Percentiles rank a stretch among this genome's conserved stretches.
These are phyloP conservation scores for Bruchidius siliquastri DNA, from an alignment of 2,888 invertebrate genomes.

Conservation along the genomic window DNA sequence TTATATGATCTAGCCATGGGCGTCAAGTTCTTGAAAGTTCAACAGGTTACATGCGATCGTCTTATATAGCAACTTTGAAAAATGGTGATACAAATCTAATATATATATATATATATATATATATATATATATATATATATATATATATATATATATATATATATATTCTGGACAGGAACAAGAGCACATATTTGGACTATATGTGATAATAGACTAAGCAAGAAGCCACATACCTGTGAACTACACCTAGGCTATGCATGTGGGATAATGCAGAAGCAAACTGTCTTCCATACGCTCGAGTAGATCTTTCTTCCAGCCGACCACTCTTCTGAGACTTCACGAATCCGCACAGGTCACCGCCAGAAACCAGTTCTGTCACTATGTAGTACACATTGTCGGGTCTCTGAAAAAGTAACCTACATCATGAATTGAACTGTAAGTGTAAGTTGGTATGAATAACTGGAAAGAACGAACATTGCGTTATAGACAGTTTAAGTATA, in stretches of 20 bases:
- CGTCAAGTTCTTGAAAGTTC: background rate
- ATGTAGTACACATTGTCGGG: constrained; percentile 64
- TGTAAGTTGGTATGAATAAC: too few relatives aligned
- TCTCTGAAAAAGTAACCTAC: constrained; percentile 15
- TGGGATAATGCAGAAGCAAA: constrained; percentile 64
- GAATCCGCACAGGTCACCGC: constrained; percentile 65
- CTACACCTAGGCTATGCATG: constrained; percentile 63
- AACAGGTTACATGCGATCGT: too few relatives aligned
- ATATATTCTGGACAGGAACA: too few relatives aligned
- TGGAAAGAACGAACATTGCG: too few relatives aligned
- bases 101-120: too few relatives aligned
- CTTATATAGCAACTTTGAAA: too few relatives aligned
- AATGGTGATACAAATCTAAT: too few relatives aligned
- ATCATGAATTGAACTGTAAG: background rate
- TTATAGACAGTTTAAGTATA: too few relatives aligned
- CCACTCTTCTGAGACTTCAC: constrained; percentile 56
- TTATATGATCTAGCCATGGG: background rate
- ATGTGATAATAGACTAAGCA: too few relatives aligned
- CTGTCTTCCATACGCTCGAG: constrained; percentile 58
- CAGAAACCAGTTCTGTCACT: constrained; percentile 67
- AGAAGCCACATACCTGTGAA: constrained; percentile 57
- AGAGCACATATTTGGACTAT: too few relatives aligned
- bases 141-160: too few relatives aligned
- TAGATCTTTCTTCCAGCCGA: constrained; percentile 54
- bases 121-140: too few relatives aligned